These are phyloP conservation scores for Sogatella furcifera DNA, from an alignment of 1,140 invertebrate species.

Conservation along the genomic window DNA sequence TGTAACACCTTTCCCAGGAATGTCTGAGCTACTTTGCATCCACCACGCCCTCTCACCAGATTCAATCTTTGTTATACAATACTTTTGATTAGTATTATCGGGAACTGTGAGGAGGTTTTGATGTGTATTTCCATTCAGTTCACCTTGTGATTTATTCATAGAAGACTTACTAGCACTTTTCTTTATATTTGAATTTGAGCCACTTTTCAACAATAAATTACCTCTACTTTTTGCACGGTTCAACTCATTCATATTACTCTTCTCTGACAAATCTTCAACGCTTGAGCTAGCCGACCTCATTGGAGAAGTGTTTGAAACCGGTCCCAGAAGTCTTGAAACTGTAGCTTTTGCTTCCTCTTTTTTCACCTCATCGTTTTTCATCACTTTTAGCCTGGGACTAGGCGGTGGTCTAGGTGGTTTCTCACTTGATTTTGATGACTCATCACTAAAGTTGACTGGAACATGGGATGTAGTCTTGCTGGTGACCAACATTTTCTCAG, in stretches of 20 bases:
- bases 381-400: conserved; percentile 28
- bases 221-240: not conserved
- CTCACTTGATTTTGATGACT: conserved; percentile 27
- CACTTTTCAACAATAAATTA: not conserved
- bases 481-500: too few relatives aligned
- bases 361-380: not conserved
- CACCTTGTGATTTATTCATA: not conserved
- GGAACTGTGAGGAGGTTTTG: not conserved
- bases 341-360: conserved; percentile 56
- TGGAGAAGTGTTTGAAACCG: conserved; percentile 37
- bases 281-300: conserved; percentile 4
- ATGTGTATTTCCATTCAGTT: too few relatives aligned
- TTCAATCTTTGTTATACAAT: conserved; percentile 20
- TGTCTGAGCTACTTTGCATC: conserved; percentile 35
- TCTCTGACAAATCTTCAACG: conserved; percentile 7
- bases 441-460: conserved; percentile 11
- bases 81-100: not conserved
- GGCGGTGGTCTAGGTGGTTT: conserved; percentile 41
- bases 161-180: not conserved
- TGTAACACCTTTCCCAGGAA: not conserved
- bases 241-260: conserved; percentile 3
- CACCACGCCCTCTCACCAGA: conserved; percentile 51
- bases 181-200: not conserved
- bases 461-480: conserved; percentile 16
- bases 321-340: conserved; percentile 52